phyloP scores from a whole-genome alignment of 1,140 invertebrate genomes.

The Phymorhynchus buccinoides region DNA sequence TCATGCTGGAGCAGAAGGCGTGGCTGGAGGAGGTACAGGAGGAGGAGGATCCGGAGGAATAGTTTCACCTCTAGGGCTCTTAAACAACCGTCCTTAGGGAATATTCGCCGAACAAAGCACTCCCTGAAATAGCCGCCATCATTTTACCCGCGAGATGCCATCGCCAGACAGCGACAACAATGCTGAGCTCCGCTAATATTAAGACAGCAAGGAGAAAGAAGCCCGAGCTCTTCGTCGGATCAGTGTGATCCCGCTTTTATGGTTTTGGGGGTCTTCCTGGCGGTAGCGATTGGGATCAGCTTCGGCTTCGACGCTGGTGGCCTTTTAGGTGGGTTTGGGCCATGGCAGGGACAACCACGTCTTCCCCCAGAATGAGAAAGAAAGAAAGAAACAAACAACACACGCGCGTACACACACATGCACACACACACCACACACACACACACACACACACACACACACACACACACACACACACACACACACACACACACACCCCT shows the following conservation, averaged over 20 bases:
- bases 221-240: neutral
- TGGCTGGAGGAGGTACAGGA: neutral
- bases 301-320: neutral
- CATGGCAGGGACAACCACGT: neutral
- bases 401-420: neutral
- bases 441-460: neutral
- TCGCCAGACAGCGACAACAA: neutral
- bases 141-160: neutral
- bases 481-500: neutral
- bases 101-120: neutral
- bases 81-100: neutral
- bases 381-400: no score
- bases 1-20: no score
- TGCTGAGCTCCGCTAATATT: neutral
- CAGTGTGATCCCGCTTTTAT: neutral
- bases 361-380: no score
- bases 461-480: slow-evolving; percentile 22
- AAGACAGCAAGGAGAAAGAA: neutral
- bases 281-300: neutral
- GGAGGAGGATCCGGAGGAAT: neutral
- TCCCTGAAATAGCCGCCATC: neutral
- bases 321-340: neutral
- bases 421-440: no score
- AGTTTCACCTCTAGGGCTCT: neutral
- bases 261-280: neutral